phyloP scores from a whole-genome alignment of 2,113 vertebrate genomes.

The Ranitomeya variabilis region DNA sequence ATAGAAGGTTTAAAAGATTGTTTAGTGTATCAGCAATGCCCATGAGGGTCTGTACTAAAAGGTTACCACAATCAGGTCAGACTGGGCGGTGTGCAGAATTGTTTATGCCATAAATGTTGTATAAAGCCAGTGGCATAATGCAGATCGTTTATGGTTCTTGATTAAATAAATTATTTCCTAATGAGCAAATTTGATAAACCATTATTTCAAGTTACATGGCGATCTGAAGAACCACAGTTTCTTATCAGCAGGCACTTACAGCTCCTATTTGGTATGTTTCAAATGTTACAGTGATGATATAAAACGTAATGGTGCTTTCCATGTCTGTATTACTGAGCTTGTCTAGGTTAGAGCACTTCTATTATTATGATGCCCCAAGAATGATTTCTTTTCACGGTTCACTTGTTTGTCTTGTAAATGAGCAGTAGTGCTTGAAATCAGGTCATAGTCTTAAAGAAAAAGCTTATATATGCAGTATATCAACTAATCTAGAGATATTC shows the following conservation, averaged over 20 bases:
- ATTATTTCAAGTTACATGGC: background rate
- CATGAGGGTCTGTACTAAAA: constrained; percentile 46
- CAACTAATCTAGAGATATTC: constrained; percentile 12
- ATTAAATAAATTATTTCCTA: background rate
- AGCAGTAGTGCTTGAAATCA: constrained; percentile 51
- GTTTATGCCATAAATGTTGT: constrained; percentile 15
- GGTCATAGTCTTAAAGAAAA: constrained; percentile 41
- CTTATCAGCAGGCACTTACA: background rate
- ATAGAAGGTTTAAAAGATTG: constrained; percentile 53
- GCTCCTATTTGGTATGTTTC: constrained; percentile 4
- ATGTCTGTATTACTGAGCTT: constrained; percentile 22
- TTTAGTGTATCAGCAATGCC: constrained; percentile 47
- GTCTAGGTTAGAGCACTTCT: constrained; percentile 19
- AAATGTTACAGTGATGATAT: constrained; percentile 25
- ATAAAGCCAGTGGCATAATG: background rate
- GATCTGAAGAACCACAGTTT: background rate
- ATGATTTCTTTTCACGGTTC: constrained; percentile 35
- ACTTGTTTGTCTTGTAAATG: constrained; percentile 52
- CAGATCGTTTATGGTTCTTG: background rate
- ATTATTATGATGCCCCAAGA: constrained; percentile 40
- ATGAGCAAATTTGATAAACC: background rate
- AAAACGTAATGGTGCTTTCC: constrained; percentile 25
- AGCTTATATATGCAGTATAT: constrained; percentile 16
- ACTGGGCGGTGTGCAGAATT: constrained; percentile 15
- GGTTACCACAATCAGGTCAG: constrained; percentile 56